phyloP scores from a whole-genome alignment of 2,888 invertebrate species.

The Lithophane leautieri region DNA sequence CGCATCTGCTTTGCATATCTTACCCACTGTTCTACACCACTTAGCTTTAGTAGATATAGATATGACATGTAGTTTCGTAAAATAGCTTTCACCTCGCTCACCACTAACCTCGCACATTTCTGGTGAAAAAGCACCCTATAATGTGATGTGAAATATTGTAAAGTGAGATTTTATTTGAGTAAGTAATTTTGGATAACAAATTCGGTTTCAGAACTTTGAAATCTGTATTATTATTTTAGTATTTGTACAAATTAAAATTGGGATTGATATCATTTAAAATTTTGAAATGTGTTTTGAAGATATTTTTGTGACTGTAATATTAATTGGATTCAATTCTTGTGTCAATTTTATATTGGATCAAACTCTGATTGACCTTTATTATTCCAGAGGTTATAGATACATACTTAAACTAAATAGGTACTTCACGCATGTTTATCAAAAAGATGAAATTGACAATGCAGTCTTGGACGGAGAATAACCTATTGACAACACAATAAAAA shows the following conservation, averaged over 20 bases:
- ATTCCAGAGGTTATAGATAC: neutral
- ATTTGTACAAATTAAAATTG: neutral
- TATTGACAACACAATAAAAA: neutral
- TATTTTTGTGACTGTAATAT: neutral
- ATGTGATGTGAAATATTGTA: slow-evolving; percentile 20
- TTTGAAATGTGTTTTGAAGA: neutral
- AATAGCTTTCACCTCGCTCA: no score
- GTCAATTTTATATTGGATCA: neutral
- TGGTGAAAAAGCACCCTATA: neutral
- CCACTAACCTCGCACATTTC: neutral
- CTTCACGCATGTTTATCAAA: neutral
- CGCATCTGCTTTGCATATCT: neutral
- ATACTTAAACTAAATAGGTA: neutral
- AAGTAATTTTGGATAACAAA: neutral
- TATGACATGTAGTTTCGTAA: neutral
- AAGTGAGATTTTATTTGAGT: slow-evolving; percentile 17
- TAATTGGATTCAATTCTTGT: slow-evolving; percentile 10
- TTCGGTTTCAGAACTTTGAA: neutral
- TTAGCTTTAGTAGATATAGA: neutral
- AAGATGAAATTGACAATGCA: neutral
- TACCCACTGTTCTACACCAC: neutral
- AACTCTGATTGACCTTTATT: neutral
- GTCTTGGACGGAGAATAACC: neutral
- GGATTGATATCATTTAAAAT: slow-evolving; percentile 5
- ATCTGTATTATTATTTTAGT: neutral